Conservation (phyloP, 2,113 vertebrate species). For the Perognathus longimembris region DNA sequence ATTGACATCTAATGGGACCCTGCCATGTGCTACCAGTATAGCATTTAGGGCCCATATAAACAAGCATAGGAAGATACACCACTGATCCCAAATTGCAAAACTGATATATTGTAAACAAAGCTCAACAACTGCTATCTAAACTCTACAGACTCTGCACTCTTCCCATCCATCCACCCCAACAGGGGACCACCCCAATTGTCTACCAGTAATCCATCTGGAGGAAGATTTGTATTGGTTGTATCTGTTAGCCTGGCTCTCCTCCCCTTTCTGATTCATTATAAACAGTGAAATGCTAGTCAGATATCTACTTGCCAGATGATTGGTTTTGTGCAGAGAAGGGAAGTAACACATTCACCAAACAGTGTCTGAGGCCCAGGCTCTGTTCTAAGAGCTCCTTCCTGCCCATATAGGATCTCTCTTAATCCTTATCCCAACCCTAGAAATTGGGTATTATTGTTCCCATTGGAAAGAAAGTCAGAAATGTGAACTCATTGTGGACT, state of each 20-base stretch:
- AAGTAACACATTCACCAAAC: slow-evolving; percentile 13
- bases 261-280: not conserved
- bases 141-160: not conserved
- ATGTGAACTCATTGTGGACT: not conserved
- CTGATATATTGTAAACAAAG: not conserved
- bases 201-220: slow-evolving; percentile 61
- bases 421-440: slow-evolving; percentile 28
- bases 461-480: not conserved
- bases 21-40: not conserved
- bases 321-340: not conserved
- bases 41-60: not conserved
- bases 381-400: slow-evolving; percentile 16
- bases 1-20: not conserved
- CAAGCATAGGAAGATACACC: not conserved
- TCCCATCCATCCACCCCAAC: not conserved
- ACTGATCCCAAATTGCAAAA: not conserved
- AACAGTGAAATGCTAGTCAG: slow-evolving; percentile 23
- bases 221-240: not conserved
- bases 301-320: not conserved
- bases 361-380: slow-evolving; percentile 7
- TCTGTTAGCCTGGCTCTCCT: not conserved
- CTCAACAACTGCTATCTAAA: not conserved
- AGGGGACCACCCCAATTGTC: slow-evolving; percentile 49
- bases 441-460: not conserved
- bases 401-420: not conserved